Evolutionary conservation across 2,113 vertebrate genomes (phyloP), one percentile per base, ranked within the genome.

Genomic region (Onychostruthus taczanowskii): DNA sequence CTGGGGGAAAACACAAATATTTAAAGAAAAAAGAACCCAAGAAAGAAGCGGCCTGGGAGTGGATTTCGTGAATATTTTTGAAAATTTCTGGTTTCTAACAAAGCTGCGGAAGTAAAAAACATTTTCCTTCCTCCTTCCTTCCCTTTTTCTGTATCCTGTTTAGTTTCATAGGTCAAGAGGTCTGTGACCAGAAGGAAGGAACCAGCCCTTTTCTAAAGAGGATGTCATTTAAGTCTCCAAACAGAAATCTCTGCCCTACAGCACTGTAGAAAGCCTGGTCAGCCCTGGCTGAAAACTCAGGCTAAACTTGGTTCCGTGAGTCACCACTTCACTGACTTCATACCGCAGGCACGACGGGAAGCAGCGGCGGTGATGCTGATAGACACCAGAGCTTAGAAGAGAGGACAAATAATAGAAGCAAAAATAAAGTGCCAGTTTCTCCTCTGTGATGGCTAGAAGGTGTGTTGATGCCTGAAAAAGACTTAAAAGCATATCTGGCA

Each of bases 131-230:
- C 37, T 90, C 26, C 75, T 72, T 94, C 67, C 63, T 68, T 83
- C 67, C 50, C 53, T 61, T 82, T 50, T 26, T 80, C 55, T 53
- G 28, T 74, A 76, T 96, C 92, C 90, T 90, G 88, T 96, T 95
- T 93, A 55, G 22, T 83, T 88, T 77, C 39, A 35, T 21, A 66
- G 88, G 94, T 90, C 83, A 93, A 85, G 83, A 82, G 90, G 90
- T 90, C 79, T 2, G 4, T 86, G 72, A 53, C 58, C 90, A 93
- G 92, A 85, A 96, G 94, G 92, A 91, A 96, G 84, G 84, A 95
- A 85, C 50, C 49, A 53, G 53, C 21, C 19, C 49, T 64, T 56
- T 72, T 68, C 47, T 87, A 23, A 49, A 56, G 49, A 58, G 37
- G 53, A 79, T 10, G 3, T 75, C n/a, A 44, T 56, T 28, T 49